Evolutionary conservation across 2,113 vertebrate species (phyloP).

Genomic region (Elephantulus edwardii): DNA sequence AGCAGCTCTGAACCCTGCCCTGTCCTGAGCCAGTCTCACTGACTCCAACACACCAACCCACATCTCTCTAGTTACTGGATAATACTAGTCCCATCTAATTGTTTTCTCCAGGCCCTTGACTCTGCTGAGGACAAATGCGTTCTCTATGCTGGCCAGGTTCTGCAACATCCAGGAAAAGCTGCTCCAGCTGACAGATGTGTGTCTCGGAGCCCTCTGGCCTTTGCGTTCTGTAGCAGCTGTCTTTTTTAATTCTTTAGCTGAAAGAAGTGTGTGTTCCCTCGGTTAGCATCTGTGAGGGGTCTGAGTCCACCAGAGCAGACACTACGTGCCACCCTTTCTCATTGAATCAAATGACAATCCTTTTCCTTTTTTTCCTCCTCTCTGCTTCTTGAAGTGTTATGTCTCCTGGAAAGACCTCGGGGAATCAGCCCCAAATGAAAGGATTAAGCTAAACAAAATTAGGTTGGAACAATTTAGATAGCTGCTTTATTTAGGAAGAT

Average conservation of each 20-base stretch:
- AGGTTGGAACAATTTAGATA: background rate
- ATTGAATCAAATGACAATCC: background rate
- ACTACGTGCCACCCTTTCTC: background rate
- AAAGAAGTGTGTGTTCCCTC: background rate
- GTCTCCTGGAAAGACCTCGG: background rate
- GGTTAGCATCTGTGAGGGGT: background rate
- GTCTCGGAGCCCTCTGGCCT: background rate
- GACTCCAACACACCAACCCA: too few species aligned
- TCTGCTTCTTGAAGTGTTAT: background rate
- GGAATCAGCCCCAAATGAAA: background rate
- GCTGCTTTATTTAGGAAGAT: background rate
- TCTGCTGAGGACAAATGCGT: background rate
- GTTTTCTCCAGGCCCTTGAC: background rate
- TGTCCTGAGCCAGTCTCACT: too few species aligned
- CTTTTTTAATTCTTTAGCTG: background rate
- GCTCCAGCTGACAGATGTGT: background rate
- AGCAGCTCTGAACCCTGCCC: too few species aligned
- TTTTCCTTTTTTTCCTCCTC: background rate
- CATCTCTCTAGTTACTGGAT: too few species aligned
- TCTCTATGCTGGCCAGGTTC: background rate
- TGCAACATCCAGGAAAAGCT: background rate
- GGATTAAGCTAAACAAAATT: background rate
- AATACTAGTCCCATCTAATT: accelerated
- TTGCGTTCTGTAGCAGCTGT: background rate
- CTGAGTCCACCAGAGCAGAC: background rate